Evolutionary conservation across 1,140 invertebrate species (phyloP), one percentile per base, ranked within the genome.

Genomic region (Chrysopa pallens): DNA sequence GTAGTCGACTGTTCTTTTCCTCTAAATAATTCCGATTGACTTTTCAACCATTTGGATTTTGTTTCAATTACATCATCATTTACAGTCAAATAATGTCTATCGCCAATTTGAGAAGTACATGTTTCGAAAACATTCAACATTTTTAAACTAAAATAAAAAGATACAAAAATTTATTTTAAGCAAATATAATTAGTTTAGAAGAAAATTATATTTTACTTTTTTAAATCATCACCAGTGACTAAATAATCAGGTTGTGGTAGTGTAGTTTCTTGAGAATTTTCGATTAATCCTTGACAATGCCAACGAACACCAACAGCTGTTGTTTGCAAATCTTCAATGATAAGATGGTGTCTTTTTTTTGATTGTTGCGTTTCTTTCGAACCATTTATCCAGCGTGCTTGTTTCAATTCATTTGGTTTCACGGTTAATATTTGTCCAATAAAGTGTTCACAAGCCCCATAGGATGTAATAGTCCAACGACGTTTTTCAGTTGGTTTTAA

Each of bases 51-150:
- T 37, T 66, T 62, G n/a, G 62, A 61, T 49, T 70, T 67, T 48
- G 63, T 67, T 29, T 66, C 44, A 47, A 70, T 64, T 8, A 57
- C 64, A 58, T 73, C 70, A 44, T 65, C 62, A 13, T 62, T 53
- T 49, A 70, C 65, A 43, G 64, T 70, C 42, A 73, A 61, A 56
- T 70, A 74, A 47, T 80, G 82, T 46, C 82, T 70, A 64, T 92
- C 86, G 37, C 85, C 86, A 31, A 92, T 78, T 68, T 91, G 86
- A 37, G 87, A 67, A 37, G 83, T 85, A 55, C 84, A 89, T n/a
- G 84, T 79, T 51, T 86, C 81, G 55, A 90, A 91, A 14, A 87
- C 76, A 57, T 89, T 88, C 17, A 91, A 63, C 38, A 81, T 66
- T 52, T 83, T 81, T 1, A 91, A 56, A 47, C 80, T 33, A 33